Evolutionary conservation across 2,113 vertebrate species (phyloP).

Genomic region (Pelecanus crispus): DNA sequence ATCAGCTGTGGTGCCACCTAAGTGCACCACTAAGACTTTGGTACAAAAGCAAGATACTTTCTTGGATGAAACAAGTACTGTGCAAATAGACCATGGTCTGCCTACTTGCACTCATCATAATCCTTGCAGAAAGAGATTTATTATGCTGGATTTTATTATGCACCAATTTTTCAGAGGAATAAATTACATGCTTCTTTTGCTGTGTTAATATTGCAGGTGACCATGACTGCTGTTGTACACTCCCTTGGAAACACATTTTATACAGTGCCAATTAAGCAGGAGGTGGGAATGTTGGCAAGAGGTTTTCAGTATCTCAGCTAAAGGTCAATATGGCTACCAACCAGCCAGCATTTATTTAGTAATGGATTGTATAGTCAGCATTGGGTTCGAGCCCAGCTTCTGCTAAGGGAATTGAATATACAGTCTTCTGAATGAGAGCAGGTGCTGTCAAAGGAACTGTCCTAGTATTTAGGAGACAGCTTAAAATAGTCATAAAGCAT

Average conservation of each 20-base stretch:
- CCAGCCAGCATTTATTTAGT: slow-evolving; percentile 29
- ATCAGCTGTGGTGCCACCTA: not conserved
- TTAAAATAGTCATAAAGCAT: slow-evolving; percentile 47
- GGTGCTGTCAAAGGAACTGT: slow-evolving; percentile 21
- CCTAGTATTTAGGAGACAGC: not conserved
- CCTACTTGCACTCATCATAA: slow-evolving; percentile 4
- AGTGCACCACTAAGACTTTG: not conserved
- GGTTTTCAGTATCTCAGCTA: slow-evolving; percentile 38
- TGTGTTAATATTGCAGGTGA: slow-evolving; percentile 21
- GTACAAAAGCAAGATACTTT: not conserved
- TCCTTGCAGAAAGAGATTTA: slow-evolving; percentile 39
- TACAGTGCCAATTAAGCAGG: slow-evolving; percentile 52
- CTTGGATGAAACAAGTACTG: not conserved
- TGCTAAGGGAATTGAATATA: slow-evolving; percentile 25
- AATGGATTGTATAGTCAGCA: slow-evolving; percentile 39
- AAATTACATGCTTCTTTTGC: slow-evolving; percentile 47
- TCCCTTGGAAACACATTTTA: slow-evolving; percentile 50
- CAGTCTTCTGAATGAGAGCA: slow-evolving; percentile 41
- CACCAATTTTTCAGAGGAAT: slow-evolving; percentile 45
- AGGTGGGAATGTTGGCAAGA: slow-evolving; percentile 39
- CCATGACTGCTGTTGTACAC: not conserved
- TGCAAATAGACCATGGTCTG: not conserved
- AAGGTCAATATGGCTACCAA: slow-evolving; percentile 50
- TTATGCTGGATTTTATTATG: slow-evolving; percentile 39
- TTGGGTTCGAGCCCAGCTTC: slow-evolving; percentile 30